These are phyloP conservation scores for Numenius phaeopus DNA, from an alignment of 2,797 vertebrate genomes.

Conservation along the genomic window DNA sequence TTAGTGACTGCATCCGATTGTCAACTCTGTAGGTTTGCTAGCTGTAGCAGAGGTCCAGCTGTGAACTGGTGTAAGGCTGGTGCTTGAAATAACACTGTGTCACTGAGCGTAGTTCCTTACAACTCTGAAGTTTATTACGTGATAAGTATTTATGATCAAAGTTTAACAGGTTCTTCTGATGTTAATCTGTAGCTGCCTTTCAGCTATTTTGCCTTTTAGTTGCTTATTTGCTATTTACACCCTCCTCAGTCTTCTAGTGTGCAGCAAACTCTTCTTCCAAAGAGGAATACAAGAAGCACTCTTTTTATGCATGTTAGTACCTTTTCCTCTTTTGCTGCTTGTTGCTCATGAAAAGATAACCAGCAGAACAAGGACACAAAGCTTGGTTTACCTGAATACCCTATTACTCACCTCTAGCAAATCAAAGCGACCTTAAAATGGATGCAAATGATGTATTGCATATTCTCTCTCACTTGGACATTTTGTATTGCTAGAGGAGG, in stretches of 20 bases:
- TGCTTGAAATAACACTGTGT: neutral
- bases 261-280: neutral
- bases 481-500: neutral
- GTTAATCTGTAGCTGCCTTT: neutral
- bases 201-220: neutral
- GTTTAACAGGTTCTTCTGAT: neutral
- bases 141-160: neutral
- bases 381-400: neutral
- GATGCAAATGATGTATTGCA: neutral
- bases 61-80: neutral
- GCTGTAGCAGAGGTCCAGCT: neutral
- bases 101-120: neutral
- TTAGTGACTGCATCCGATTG: neutral
- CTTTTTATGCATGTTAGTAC: neutral
- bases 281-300: neutral
- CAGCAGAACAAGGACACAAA: neutral
- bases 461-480: neutral
- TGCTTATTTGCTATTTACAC: neutral
- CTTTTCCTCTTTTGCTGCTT: constrained; percentile 18
- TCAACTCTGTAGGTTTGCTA: neutral
- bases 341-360: neutral
- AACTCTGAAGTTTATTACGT: neutral
- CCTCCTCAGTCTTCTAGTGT: neutral
- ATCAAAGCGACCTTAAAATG: neutral
- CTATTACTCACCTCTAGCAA: neutral